Conservation (phyloP, 2,113 vertebrate genomes). For the Turnix velox region DNA sequence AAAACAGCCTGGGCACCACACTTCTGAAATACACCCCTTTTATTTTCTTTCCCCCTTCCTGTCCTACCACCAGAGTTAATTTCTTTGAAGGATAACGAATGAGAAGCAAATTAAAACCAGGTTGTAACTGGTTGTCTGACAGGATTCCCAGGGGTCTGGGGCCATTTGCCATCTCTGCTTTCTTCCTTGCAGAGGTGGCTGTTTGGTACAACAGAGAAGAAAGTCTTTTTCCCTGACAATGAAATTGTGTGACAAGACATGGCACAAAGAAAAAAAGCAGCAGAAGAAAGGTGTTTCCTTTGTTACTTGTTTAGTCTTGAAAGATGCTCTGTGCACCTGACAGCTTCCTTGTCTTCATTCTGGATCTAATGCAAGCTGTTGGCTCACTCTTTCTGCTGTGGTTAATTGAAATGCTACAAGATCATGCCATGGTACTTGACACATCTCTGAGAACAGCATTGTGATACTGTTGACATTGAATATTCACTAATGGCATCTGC, state of each 20-base stretch:
- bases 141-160: neutral
- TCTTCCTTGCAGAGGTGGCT: neutral
- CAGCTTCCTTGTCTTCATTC: neutral
- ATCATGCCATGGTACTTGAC: neutral
- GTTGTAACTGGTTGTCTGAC: neutral
- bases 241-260: neutral
- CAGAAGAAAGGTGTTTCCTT: neutral
- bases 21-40: neutral
- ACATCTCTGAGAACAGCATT: conserved; percentile 30
- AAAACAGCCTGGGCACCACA: neutral
- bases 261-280: neutral
- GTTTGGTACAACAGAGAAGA: neutral
- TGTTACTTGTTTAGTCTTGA: neutral
- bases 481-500: conserved; percentile 9
- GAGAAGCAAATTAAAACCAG: neutral
- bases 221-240: neutral
- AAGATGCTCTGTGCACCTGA: neutral
- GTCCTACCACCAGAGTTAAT: neutral
- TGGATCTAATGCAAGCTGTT: conserved; percentile 5
- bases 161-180: neutral
- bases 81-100: neutral
- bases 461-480: conserved; percentile 33
- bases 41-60: neutral
- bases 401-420: conserved; percentile 54
- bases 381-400: neutral